A percentile compares a stretch with the other conserved stretches of the same genome.
These are phyloP conservation scores for Perca fluviatilis DNA, from an alignment of 2,113 vertebrate species.

Conservation along the genomic window DNA sequence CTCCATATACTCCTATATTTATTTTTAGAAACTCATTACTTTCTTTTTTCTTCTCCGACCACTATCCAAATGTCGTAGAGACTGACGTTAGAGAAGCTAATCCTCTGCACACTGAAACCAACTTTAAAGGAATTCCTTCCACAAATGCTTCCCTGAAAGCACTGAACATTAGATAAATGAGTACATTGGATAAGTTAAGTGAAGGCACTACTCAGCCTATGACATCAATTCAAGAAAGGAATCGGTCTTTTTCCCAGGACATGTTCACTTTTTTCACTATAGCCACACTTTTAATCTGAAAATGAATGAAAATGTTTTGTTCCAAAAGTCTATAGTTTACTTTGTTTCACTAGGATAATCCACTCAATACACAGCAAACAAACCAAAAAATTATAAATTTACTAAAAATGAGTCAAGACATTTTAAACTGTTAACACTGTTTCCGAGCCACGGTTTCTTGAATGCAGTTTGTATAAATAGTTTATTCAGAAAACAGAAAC, in stretches of 20 bases:
- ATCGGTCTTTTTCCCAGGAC: neutral
- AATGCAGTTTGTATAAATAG: neutral
- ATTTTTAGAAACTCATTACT: conserved; percentile 38
- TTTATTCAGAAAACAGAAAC: neutral
- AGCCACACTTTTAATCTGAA: neutral
- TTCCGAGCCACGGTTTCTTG: too few relatives aligned
- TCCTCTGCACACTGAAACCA: conserved; percentile 9
- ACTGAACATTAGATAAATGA: conserved; percentile 28
- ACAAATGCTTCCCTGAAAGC: conserved; percentile 9
- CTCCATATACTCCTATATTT: neutral
- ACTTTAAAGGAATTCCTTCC: conserved; percentile 22
- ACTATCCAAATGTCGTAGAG: neutral
- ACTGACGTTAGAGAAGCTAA: conserved; percentile 36
- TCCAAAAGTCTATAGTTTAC: neutral
- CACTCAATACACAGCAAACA: neutral
- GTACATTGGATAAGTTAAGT: conserved; percentile 11
- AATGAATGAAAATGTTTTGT: neutral
- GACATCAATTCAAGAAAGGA: conserved; percentile 42
- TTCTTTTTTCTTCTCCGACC: conserved; percentile 21
- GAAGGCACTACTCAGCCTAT: conserved; percentile 5
- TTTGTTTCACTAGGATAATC: neutral
- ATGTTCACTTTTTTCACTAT: neutral
- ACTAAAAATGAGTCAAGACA: neutral
- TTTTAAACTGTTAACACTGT: neutral
- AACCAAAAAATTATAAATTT: neutral